Conservation (phyloP, 2,113 vertebrate species). For the Sterna hirundo region DNA sequence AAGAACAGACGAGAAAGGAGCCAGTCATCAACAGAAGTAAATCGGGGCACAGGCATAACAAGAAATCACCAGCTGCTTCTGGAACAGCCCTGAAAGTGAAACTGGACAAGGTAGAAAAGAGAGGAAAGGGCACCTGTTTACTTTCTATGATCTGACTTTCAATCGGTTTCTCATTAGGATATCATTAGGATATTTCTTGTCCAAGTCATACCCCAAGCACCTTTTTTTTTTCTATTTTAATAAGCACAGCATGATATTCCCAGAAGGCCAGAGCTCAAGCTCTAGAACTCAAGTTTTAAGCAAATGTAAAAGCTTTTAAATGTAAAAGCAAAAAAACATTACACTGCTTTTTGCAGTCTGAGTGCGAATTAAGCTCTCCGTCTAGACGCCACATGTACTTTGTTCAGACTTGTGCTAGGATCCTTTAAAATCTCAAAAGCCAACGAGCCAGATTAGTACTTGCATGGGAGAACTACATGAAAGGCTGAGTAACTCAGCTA, state of each 20-base stretch:
- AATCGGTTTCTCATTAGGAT: neutral
- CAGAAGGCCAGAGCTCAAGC: neutral
- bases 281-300: conserved; percentile 3
- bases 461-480: conserved; percentile 19
- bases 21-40: neutral
- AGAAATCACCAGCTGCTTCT: neutral
- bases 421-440: conserved; percentile 20
- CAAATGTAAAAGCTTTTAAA: too few relatives aligned
- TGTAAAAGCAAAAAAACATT: neutral
- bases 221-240: neutral
- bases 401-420: conserved; percentile 2
- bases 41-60: neutral
- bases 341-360: neutral
- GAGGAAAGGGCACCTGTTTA: neutral
- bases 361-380: neutral
- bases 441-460: neutral
- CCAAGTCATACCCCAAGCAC: neutral
- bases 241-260: neutral
- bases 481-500: neutral
- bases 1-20: neutral
- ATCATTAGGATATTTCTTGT: neutral
- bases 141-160: neutral
- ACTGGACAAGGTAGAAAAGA: neutral
- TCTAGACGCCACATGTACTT: neutral
- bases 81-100: neutral